Base-by-base conservation (phyloP, 2,113 vertebrate genomes). In the Loxodonta africana region DNA sequence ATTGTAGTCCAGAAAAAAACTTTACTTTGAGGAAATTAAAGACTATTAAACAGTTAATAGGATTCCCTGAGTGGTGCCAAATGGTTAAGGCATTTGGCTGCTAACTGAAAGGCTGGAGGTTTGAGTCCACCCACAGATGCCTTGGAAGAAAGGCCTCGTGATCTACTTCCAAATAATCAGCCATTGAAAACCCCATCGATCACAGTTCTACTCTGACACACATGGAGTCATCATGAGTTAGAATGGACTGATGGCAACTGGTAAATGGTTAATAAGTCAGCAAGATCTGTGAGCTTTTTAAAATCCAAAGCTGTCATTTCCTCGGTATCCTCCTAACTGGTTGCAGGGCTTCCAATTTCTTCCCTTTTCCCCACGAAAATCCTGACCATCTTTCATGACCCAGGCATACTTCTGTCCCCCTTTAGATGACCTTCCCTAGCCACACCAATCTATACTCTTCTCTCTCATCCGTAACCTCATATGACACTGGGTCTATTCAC, bases 11-110 rank as follows among this genome's bases (percentile, higher is more conserved):
- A 73, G 73, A 92, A 41, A 41, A 74, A 73, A 73, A 73, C 12
- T 73, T 92, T 83, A 57, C 83, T 77, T 78, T 44, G 25, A 92
- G 57, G 73, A 92, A 73, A 81, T 92, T 87, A 46, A 95, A 89
- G 9, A 89, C 53, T 37, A 46, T 57, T 53, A 67, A 83, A 86
- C 73, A 60, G 28, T 85, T 76, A 91, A 74, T 83, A 91, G 65
- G 30, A 69, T 10, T 74, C 18, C 37, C 73, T 41, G 9, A 6
- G 37, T 74, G 37, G 37, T 74, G 7, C 17, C 17, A 74, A 74
- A 74, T 74, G 37, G 21, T 21, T 74, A 37, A 74, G 41, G 21
- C 7, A 4, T 41, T 74, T 23, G 18, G 37, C 73, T 23, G 73
- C 37, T 41, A 74, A 74, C 73, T 6, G 37, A 74, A 73, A 41